Base-by-base conservation (phyloP, 2,113 vertebrate genomes). In the Cyanoramphus novaezelandiae region DNA sequence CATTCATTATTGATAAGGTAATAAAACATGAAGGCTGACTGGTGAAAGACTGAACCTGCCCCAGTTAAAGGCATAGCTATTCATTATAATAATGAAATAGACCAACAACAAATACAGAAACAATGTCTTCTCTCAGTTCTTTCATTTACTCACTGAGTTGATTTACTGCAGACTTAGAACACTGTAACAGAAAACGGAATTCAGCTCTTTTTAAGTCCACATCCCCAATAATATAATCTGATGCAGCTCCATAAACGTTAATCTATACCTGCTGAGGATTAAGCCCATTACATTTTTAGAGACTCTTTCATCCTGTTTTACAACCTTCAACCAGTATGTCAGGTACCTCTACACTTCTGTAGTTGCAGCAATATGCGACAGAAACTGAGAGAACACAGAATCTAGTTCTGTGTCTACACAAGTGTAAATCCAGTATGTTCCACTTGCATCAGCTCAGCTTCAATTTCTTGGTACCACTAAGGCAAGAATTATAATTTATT, bases 1-100 rank as follows among this genome's bases (percentile, higher is more conserved):
- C 84, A 96, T 96, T 87, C 52, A 96, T 96, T 93, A 95, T 96
- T 97, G 92, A 95, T 96, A 77, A 81, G 31, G 65, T 86, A 96
- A 91, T 96, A 93, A 96, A 95, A 93, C 81, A 95, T 94, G 96
- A 96, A 97, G 94, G 88, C 92, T 96, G 63, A 70, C 70, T 96
- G 53, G 50, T 74, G 86, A 80, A 91, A 95, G 81, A 44, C 60
- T 80, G 79, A 96, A 81, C 86, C 44, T 92, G 81, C 29, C 59
- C 88, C 81, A 91, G 74, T 95, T 94, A 96, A 87, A 96, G 77
- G 83, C 77, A 93, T 35, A 94, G 86, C n/a, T 76, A 17, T 76
- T 93, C 74, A 31, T 41, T 82, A 84, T 37, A 93, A 57, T 62
- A 84, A 89, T 50, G 41, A 82, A 89, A 89, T 77, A 93, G 82